phyloP scores from a whole-genome alignment of 2,797 vertebrate species.

The Acipenser oxyrinchus region DNA sequence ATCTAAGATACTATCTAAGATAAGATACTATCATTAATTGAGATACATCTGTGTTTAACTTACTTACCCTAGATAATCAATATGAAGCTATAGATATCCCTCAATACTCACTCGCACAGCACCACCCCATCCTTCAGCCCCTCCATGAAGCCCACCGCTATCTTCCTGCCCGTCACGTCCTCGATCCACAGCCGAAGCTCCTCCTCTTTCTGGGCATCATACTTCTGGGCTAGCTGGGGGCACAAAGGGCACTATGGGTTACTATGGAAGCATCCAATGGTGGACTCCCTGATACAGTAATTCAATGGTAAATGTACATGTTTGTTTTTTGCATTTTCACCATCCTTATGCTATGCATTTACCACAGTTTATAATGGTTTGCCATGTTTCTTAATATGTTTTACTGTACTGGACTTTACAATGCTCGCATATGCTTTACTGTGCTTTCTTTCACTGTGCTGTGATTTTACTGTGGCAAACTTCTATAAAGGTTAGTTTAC shows the following conservation, averaged over 20 bases:
- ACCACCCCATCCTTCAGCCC: slow-evolving; percentile 12
- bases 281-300: slow-evolving; percentile 17
- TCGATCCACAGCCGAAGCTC: slow-evolving; percentile 67
- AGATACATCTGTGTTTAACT: background rate
- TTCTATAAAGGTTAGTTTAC: no score
- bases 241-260: slow-evolving; percentile 39
- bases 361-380: background rate
- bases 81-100: no score
- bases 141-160: slow-evolving; percentile 60
- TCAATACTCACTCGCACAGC: slow-evolving; percentile 79
- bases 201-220: slow-evolving; percentile 76
- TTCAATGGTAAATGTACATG: background rate
- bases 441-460: no score
- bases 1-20: background rate
- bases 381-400: background rate
- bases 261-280: slow-evolving; percentile 16
- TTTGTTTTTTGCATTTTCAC: background rate
- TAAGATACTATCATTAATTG: background rate
- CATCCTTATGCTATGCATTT: no score
- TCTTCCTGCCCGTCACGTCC: slow-evolving; percentile 43
- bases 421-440: no score
- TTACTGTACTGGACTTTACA: background rate
- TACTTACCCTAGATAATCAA: background rate
- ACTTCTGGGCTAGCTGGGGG: slow-evolving; percentile 80
- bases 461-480: no score